Evolutionary conservation across 2,888 invertebrate genomes (phyloP).

Genomic region (Ichneumoninae sp.): DNA sequence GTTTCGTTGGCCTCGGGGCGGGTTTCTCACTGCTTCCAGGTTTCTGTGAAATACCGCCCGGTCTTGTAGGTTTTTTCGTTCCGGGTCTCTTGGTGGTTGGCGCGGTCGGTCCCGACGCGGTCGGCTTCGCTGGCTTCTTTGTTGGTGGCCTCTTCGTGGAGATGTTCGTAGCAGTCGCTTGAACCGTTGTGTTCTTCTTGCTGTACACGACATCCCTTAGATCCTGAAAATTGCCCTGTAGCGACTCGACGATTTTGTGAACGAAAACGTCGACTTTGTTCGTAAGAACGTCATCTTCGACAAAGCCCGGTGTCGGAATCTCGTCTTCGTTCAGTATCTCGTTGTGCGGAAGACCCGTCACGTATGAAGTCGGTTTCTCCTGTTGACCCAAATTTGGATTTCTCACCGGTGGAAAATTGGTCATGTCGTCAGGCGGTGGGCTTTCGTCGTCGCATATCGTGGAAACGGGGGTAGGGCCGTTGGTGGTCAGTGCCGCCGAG

Average conservation of each 20-base stretch:
- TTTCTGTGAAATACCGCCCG: conserved; percentile 60
- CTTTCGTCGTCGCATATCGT: conserved; percentile 87
- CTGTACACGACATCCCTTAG: conserved; percentile 91
- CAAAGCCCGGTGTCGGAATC: conserved; percentile 91
- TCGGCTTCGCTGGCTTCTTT: conserved; percentile 67
- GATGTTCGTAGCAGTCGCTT: conserved; percentile 72
- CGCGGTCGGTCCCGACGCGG: conserved; percentile 43
- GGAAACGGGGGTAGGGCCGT: conserved; percentile 54
- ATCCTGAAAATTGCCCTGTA: conserved; percentile 93
- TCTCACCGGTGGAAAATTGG: conserved; percentile 94
- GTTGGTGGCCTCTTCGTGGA: conserved; percentile 72
- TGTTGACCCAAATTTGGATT: conserved; percentile 91
- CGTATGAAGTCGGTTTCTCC: conserved; percentile 82
- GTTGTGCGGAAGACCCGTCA: conserved; percentile 70
- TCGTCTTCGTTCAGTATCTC: conserved; percentile 87
- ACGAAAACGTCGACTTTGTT: conserved; percentile 93
- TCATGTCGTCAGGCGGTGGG: conserved; percentile 88
- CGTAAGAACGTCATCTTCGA: conserved; percentile 91
- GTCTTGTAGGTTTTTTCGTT: conserved; percentile 74
- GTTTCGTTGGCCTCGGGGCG: conserved; percentile 75
- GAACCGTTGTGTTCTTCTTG: conserved; percentile 81
- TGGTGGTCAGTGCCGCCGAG: background rate
- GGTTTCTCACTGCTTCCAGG: conserved; percentile 41
- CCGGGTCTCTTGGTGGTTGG: conserved; percentile 71
- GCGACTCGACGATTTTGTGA: conserved; percentile 92